These are phyloP conservation scores for Trachelus tabidus DNA, from an alignment of 2,888 invertebrate genomes.

Conservation along the genomic window DNA sequence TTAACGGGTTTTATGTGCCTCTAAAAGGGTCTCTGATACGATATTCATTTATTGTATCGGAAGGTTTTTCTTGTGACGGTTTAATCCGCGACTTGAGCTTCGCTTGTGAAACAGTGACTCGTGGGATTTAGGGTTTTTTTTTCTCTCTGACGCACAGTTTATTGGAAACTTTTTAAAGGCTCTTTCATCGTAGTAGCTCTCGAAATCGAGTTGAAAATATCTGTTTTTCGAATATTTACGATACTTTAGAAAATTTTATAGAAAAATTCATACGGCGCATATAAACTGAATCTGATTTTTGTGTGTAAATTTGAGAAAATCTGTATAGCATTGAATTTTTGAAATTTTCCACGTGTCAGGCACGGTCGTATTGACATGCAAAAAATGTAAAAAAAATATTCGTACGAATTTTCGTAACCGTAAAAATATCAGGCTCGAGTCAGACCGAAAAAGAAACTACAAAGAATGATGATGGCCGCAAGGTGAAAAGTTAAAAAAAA, in stretches of 20 bases:
- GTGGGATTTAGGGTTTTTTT: neutral
- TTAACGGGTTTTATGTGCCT: neutral
- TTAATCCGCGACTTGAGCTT: conserved; percentile 3
- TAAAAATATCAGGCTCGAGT: no score
- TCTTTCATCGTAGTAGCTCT: neutral
- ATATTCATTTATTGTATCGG: neutral
- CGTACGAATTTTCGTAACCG: no score
- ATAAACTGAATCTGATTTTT: neutral
- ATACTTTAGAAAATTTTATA: neutral
- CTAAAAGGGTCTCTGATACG: neutral
- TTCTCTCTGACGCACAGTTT: neutral
- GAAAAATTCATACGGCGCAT: neutral
- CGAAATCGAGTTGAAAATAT: neutral
- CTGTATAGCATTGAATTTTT: neutral
- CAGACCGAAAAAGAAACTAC: neutral
- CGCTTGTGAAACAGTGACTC: conserved; percentile 4
- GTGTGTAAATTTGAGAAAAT: neutral
- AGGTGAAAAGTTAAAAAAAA: neutral
- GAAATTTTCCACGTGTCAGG: neutral
- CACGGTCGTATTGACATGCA: neutral
- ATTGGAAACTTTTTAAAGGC: neutral
- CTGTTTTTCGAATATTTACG: neutral
- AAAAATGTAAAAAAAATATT: neutral
- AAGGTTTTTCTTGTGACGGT: neutral
- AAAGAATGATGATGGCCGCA: neutral